phyloP scores from a whole-genome alignment of 2,113 vertebrate genomes.

The Acanthisitta chloris region DNA sequence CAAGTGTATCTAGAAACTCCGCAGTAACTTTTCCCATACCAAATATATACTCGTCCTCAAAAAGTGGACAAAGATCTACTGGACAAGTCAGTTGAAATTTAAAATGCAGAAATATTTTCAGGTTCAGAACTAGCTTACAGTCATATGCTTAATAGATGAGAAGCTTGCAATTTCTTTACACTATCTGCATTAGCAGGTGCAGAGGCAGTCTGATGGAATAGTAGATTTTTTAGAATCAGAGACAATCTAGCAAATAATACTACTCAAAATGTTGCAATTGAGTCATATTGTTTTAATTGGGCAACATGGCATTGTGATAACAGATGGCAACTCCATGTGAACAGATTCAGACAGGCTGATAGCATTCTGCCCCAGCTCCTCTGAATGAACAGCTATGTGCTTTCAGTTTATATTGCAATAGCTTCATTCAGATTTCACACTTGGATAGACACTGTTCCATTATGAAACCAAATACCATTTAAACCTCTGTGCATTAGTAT shows the following conservation, averaged over 20 bases:
- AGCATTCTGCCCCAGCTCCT: constrained; percentile 67
- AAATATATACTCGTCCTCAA: neutral
- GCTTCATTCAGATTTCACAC: constrained; percentile 50
- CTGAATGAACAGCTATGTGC: constrained; percentile 22
- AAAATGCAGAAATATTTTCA: constrained; percentile 46
- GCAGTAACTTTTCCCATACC: neutral
- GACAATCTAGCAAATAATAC: constrained; percentile 43
- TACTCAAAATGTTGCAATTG: constrained; percentile 45
- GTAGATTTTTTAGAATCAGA: constrained; percentile 28
- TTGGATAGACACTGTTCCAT: neutral
- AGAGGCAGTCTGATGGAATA: constrained; percentile 43
- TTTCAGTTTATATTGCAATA: neutral
- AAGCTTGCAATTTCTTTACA: constrained; percentile 1
- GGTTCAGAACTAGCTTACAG: neutral
- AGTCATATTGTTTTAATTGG: constrained; percentile 59
- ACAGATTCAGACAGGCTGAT: constrained; percentile 61
- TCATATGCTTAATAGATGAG: constrained; percentile 13
- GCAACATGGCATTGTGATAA: constrained; percentile 53
- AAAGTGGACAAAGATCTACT: constrained; percentile 15
- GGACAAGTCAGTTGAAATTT: neutral
- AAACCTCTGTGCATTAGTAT: neutral
- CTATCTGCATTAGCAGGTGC: constrained; percentile 47
- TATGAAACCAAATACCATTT: constrained; percentile 23
- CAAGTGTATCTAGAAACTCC: neutral
- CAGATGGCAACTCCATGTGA: constrained; percentile 70